Base-by-base conservation (phyloP, 2,888 invertebrate genomes). In the Thyatira batis region DNA sequence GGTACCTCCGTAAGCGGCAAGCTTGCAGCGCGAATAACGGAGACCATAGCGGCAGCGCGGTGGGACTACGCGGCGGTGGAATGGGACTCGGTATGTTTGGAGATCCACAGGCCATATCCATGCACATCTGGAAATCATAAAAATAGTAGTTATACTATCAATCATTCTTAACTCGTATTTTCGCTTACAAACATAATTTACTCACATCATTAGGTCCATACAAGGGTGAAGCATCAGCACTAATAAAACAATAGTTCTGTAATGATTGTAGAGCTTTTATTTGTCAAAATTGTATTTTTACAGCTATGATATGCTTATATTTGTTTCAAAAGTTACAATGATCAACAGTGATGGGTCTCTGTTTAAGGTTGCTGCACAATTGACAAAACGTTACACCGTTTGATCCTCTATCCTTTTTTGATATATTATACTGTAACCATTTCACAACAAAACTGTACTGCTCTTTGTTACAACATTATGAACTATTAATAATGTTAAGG, bases 221-320 rank as follows among this genome's bases (percentile, higher is more conserved):
- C 9, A 8, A 49, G n/a, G 49, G 45, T 46, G 25, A 51, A 53
- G 11, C 6, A 46, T 44, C 27, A 50, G 9, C 48, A 45, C 51
- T 57, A 85, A 80, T 82, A 73, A 86, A 88, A 87, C 55, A 81
- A 63, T 68, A 69, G 57, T 73, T 80, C 74, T 85, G 84, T 89
- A 90, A 89, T 92, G 90, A 89, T 89, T 94, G 93, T 94, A 92
- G 92, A 93, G 93, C 93, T 94, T 95, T 95, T 95, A 95, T 95
- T 95, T 95, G 94, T 95, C 95, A 95, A 95, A 94, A 95, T 94
- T 94, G 93, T 93, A 94, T 94, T 94, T 95, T 96, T 96, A 96
- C 96, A 96, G 95, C 96, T 96, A 96, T 96, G 96, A 96, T 96
- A 96, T 96, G 96, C 96, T 96, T 96, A 95, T 94, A 94, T 95